A percentile compares a stretch with the other conserved stretches of the same genome.
Evolutionary conservation across 2,797 vertebrate species (phyloP).

Genomic region (Ciconia nigra): DNA sequence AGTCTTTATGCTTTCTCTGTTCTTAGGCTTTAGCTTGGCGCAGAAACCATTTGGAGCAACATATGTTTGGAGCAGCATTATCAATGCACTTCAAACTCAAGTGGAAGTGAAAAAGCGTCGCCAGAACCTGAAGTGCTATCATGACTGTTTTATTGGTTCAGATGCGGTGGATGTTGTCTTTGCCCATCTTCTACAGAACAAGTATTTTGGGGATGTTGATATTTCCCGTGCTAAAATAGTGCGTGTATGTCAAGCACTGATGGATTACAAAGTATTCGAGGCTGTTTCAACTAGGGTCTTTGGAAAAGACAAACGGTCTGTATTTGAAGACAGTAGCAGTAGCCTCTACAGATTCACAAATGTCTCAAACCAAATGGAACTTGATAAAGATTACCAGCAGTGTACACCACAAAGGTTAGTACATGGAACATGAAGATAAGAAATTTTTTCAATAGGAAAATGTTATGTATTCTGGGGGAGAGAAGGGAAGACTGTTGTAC

Average conservation of each 20-base stretch:
- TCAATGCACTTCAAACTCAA: constrained; percentile 85
- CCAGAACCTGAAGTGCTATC: constrained; percentile 91
- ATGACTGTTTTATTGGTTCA: constrained; percentile 93
- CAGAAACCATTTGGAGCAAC: constrained; percentile 95
- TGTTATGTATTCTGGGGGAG: fast-evolving
- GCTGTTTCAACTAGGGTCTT: constrained; percentile 88
- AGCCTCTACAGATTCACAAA: constrained; percentile 91
- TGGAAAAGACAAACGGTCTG: constrained; percentile 88
- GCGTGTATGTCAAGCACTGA: constrained; percentile 92
- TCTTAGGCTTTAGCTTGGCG: constrained; percentile 83
- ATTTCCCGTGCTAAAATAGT: constrained; percentile 91
- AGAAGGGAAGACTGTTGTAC: not conserved
- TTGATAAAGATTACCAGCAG: constrained; percentile 73
- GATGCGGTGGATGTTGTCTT: constrained; percentile 93
- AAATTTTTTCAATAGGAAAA: not conserved
- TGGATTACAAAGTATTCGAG: constrained; percentile 96
- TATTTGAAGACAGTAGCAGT: constrained; percentile 93
- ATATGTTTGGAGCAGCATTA: constrained; percentile 94
- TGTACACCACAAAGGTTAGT: constrained; percentile 65
- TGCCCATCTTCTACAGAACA: constrained; percentile 89
- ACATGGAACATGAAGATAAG: fast-evolving
- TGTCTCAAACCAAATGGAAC: constrained; percentile 48
- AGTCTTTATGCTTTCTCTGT: not conserved
- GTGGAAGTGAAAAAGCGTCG: constrained; percentile 94
- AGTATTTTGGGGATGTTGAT: constrained; percentile 88